A percentile compares a stretch with the other conserved stretches of the same genome.
Evolutionary conservation across 2,113 vertebrate species (phyloP).

Genomic region (Nothoprocta pentlandii): DNA sequence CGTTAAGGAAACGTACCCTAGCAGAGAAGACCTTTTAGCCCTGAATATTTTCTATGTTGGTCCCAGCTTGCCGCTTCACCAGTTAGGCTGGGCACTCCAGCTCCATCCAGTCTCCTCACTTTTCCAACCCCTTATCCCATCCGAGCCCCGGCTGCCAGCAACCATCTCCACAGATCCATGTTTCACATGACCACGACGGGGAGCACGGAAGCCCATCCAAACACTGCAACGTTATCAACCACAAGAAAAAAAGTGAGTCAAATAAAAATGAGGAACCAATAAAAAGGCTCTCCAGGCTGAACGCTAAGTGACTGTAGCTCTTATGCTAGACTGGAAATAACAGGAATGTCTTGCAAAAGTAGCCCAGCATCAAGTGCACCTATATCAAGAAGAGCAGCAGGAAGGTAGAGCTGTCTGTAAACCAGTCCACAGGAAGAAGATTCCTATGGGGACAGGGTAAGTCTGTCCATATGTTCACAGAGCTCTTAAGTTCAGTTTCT

Average conservation of each 20-base stretch:
- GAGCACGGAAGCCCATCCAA: slow-evolving; percentile 8
- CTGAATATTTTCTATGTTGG: background rate
- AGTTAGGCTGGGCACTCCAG: background rate
- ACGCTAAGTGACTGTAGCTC: slow-evolving; percentile 49
- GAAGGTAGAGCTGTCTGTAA: slow-evolving; percentile 44
- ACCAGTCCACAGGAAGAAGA: slow-evolving; percentile 45
- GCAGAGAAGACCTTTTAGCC: background rate
- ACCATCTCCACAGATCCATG: background rate
- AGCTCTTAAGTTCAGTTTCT: slow-evolving; percentile 44
- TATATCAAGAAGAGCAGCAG: slow-evolving; percentile 15
- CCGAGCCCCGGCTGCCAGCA: background rate
- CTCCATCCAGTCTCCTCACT: background rate
- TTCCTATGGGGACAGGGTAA: slow-evolving; percentile 16
- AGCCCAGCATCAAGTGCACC: slow-evolving; percentile 27
- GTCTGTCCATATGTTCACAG: background rate
- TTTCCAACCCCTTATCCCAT: background rate
- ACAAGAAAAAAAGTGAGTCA: slow-evolving; percentile 38
- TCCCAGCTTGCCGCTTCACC: background rate
- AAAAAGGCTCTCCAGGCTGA: slow-evolving; percentile 46
- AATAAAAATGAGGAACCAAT: slow-evolving; percentile 61
- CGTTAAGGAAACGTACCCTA: background rate
- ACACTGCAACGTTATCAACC: background rate
- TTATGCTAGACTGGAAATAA: slow-evolving; percentile 36
- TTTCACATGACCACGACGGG: slow-evolving; percentile 12
- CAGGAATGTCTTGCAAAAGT: slow-evolving; percentile 20